These are phyloP conservation scores for Anarsia innoxiella DNA, from an alignment of 2,888 invertebrate species.

Conservation along the genomic window DNA sequence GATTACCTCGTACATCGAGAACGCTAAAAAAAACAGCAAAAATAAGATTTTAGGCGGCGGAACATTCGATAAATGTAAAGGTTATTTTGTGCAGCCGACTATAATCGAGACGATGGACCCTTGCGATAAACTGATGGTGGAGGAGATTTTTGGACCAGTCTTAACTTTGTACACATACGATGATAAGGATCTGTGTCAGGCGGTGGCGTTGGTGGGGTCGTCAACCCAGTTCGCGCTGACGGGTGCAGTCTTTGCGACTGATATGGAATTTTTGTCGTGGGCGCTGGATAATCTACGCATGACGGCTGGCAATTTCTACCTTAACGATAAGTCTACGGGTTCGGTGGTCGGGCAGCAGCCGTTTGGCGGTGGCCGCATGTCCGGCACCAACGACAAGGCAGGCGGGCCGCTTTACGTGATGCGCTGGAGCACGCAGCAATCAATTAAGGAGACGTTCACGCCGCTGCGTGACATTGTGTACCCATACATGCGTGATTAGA, in stretches of 20 bases:
- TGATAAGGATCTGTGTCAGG: conserved; percentile 80
- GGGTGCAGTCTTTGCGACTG: conserved; percentile 93
- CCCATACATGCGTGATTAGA: conserved; percentile 90
- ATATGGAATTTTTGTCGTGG: conserved; percentile 83
- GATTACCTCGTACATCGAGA: conserved; percentile 91
- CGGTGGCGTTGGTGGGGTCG: conserved; percentile 83
- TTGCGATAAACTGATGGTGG: conserved; percentile 88
- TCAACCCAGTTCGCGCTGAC: conserved; percentile 95
- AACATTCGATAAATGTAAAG: conserved; percentile 85
- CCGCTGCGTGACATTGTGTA: conserved; percentile 88
- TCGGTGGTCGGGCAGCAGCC: conserved; percentile 99
- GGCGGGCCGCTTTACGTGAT: conserved; percentile 97
- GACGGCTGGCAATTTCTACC: conserved; percentile 97
- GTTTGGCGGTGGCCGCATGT: conserved; percentile 97
- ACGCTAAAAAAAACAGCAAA: conserved; percentile 84
- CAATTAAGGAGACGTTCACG: conserved; percentile 94
- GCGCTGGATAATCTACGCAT: conserved; percentile 91
- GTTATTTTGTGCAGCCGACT: conserved; percentile 97
- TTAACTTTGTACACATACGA: conserved; percentile 92
- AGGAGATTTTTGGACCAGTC: conserved; percentile 99
- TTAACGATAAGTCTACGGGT: conserved; percentile 99
- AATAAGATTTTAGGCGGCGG: conserved; percentile 92
- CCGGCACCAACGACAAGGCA: conserved; percentile 99
- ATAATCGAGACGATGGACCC: conserved; percentile 92
- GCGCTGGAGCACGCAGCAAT: conserved; percentile 94